Conservation (phyloP, 1,140 invertebrate genomes). For the Bombus balteatus region DNA sequence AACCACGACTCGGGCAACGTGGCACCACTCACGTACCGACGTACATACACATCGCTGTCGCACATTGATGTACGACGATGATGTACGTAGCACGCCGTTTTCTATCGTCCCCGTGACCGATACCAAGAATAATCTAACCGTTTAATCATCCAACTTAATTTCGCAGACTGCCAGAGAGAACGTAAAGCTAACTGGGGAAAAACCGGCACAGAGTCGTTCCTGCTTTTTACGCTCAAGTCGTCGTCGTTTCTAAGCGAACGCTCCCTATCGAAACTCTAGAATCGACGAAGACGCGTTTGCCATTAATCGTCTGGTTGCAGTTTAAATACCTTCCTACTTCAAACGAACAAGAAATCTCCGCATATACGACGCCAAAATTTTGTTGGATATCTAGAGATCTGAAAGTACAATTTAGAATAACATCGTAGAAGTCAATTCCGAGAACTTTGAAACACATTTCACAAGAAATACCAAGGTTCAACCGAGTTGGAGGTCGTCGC, state of each 20-base stretch:
- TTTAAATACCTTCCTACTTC: neutral
- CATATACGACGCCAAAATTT: no score
- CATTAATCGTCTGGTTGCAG: neutral
- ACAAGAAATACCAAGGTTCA: neutral
- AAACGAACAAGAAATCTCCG: no score
- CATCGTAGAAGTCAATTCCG: no score
- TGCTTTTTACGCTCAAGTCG: neutral
- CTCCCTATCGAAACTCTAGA: no score
- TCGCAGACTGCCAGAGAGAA: neutral
- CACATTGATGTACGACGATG: conserved; percentile 35
- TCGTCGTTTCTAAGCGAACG: no score
- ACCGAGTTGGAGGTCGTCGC: conserved; percentile 8
- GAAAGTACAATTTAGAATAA: no score
- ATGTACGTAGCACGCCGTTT: neutral
- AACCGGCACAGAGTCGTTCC: neutral
- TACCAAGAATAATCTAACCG: conserved; percentile 34
- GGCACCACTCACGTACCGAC: conserved; percentile 41
- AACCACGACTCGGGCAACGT: conserved; percentile 52
- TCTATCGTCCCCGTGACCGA: conserved; percentile 3
- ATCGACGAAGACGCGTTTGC: neutral
- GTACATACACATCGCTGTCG: conserved; percentile 26
- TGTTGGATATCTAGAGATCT: no score
- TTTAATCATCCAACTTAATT: conserved; percentile 33
- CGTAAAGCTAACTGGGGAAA: neutral
- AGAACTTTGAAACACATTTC: no score